Evolutionary conservation across 1,140 invertebrate genomes (phyloP).

Genomic region (Mycetomoellerius zeteki): DNA sequence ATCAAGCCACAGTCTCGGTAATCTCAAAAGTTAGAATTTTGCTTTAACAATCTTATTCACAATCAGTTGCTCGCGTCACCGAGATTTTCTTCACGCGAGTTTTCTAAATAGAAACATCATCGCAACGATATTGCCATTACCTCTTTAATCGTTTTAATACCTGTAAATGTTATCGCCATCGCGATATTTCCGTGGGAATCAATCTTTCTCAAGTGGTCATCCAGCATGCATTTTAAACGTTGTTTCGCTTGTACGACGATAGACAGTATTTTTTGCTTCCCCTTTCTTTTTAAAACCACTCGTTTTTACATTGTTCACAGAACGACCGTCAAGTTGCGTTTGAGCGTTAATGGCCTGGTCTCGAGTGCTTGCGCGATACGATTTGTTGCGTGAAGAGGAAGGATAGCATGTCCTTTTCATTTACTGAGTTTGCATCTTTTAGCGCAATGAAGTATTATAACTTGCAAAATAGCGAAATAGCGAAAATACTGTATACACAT

Average conservation of each 20-base stretch:
- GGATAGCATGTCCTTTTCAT: conserved; percentile 34
- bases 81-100: not conserved
- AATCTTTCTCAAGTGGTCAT: conserved; percentile 13
- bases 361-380: conserved; percentile 44
- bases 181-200: not conserved
- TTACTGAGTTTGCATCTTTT: conserved; percentile 47
- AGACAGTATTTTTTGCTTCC: conserved; percentile 1
- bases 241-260: not conserved
- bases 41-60: not conserved
- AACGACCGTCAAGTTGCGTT: conserved; percentile 27
- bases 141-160: conserved; percentile 26
- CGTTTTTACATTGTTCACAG: conserved; percentile 3
- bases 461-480: not conserved
- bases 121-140: not conserved
- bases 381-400: conserved; percentile 36
- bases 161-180: not conserved
- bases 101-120: not conserved
- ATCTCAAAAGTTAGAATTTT: not conserved
- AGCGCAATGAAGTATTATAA: conserved; percentile 59
- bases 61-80: not conserved
- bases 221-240: conserved; percentile 3
- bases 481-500: not conserved
- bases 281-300: not conserved
- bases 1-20: not conserved
- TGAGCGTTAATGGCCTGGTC: conserved; percentile 31